Percentiles rank a stretch among this genome's conserved stretches.
These are phyloP conservation scores for Channa argus DNA, from an alignment of 2,113 vertebrate genomes.

Conservation along the genomic window DNA sequence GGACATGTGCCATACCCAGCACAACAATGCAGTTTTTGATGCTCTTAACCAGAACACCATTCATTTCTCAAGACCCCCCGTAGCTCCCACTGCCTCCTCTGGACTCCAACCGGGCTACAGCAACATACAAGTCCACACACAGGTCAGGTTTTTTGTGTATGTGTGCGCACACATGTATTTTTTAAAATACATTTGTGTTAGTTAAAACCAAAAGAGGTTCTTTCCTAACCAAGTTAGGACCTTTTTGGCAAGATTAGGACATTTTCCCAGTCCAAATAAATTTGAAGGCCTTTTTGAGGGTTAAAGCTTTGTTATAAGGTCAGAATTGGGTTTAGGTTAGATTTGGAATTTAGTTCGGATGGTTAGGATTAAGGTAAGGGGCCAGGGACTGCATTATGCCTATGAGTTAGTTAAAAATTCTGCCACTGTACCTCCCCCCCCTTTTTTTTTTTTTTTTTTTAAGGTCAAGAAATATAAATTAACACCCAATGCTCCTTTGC, in stretches of 20 bases:
- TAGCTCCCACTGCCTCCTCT: conserved; percentile 83
- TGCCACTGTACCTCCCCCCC: not conserved
- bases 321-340: too few species aligned
- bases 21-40: conserved; percentile 84
- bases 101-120: conserved; percentile 89
- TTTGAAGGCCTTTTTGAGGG: too few species aligned
- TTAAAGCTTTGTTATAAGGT: too few species aligned
- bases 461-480: not conserved
- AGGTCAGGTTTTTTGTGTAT: conserved; percentile 81
- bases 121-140: conserved; percentile 92
- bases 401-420: not conserved
- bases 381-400: too few species aligned
- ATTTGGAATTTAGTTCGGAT: too few species aligned
- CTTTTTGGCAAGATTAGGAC: too few species aligned
- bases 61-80: conserved; percentile 88
- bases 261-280: too few species aligned
- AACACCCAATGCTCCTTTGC: not conserved
- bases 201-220: too few species aligned
- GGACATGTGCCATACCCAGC: conserved; percentile 92
- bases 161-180: not conserved
- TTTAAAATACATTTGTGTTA: too few species aligned
- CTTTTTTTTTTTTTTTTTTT: not conserved
- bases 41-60: conserved; percentile 92
- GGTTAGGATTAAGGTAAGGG: too few species aligned
- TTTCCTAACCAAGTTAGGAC: too few species aligned